A percentile compares a stretch with the other conserved stretches of the same genome.
phyloP scores from a whole-genome alignment of 2,797 vertebrate genomes.

The Natrix natrix region DNA sequence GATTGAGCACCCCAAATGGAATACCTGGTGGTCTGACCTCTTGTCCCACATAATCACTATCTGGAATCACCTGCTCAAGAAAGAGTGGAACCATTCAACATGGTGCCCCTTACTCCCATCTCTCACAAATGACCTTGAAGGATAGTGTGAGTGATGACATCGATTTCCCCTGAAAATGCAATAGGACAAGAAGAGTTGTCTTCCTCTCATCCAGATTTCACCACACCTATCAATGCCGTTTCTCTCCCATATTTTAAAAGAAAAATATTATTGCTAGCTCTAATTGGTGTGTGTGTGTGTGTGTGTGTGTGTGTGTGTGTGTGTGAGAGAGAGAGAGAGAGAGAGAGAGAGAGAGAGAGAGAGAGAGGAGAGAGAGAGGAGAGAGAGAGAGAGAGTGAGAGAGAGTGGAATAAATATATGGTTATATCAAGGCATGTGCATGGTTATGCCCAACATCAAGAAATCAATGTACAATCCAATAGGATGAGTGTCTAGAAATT shows the following conservation, averaged over 20 bases:
- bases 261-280: not conserved
- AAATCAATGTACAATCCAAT: not conserved
- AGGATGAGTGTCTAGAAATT: not conserved
- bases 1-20: not conserved
- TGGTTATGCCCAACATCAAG: not conserved
- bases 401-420: not conserved
- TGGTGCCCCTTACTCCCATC: not conserved
- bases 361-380: too few species aligned
- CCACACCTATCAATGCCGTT: not conserved
- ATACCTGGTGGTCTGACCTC: not conserved
- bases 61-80: not conserved
- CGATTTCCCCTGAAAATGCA: not conserved
- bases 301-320: too few species aligned
- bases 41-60: not conserved
- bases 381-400: too few species aligned
- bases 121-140: not conserved
- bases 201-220: not conserved
- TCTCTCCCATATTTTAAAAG: not conserved
- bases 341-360: too few species aligned
- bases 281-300: not conserved
- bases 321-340: too few species aligned
- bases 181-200: not conserved
- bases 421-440: not conserved
- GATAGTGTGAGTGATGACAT: not conserved
- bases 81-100: not conserved